Conservation (phyloP, 2,113 vertebrate species). For the Zosterops pallidus region DNA sequence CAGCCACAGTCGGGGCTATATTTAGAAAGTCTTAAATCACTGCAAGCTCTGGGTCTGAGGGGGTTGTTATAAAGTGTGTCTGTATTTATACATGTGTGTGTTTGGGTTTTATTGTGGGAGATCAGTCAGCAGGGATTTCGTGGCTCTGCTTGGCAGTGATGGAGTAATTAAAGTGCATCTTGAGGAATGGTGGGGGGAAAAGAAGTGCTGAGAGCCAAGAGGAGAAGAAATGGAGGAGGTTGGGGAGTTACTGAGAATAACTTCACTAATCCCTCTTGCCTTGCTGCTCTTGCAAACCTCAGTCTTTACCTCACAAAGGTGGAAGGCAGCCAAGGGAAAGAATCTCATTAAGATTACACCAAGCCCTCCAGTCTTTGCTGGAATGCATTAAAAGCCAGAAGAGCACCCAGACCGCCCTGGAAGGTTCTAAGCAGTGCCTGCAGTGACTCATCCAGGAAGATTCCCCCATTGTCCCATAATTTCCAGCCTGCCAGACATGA, state of each 20-base stretch:
- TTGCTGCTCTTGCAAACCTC: background rate
- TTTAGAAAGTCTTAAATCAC: slow-evolving; percentile 57
- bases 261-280: slow-evolving; percentile 23
- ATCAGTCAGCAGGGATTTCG: slow-evolving; percentile 13
- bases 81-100: background rate
- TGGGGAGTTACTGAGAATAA: background rate
- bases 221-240: slow-evolving; percentile 25
- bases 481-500: slow-evolving; percentile 43
- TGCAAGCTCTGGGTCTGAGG: slow-evolving; percentile 25
- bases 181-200: slow-evolving; percentile 27
- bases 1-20: slow-evolving; percentile 62
- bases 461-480: slow-evolving; percentile 35
- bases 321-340: slow-evolving; percentile 31
- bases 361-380: background rate
- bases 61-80: slow-evolving; percentile 6
- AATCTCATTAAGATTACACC: background rate
- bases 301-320: slow-evolving; percentile 34
- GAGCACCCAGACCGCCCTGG: slow-evolving; percentile 3
- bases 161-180: slow-evolving; percentile 31
- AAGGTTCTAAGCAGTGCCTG: background rate
- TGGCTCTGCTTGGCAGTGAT: slow-evolving; percentile 53
- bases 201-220: background rate
- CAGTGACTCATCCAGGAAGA: slow-evolving; percentile 61
- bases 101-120: slow-evolving; percentile 19
- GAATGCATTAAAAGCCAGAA: background rate